Conservation (phyloP, 2,797 vertebrate genomes). For the Mionectes olivaceus region DNA sequence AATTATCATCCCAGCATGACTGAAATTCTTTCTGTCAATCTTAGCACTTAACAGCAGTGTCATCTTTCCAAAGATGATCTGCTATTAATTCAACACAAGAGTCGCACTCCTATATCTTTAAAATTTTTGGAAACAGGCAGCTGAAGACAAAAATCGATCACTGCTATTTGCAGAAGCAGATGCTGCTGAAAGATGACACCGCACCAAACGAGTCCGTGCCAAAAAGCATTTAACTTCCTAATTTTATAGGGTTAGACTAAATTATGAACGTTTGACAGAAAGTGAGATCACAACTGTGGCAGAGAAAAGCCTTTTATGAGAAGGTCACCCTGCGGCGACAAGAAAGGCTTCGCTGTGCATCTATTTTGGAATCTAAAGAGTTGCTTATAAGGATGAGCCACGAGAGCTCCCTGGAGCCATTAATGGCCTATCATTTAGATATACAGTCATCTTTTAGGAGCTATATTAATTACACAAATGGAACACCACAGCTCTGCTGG, state of each 20-base stretch:
- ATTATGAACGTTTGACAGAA: slow-evolving; percentile 32
- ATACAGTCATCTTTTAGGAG: slow-evolving; percentile 44
- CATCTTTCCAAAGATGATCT: slow-evolving; percentile 19
- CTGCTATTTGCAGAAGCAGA: slow-evolving; percentile 36
- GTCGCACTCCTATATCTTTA: not conserved
- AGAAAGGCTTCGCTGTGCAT: not conserved
- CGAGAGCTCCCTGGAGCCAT: slow-evolving; percentile 32
- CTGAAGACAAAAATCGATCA: slow-evolving; percentile 35
- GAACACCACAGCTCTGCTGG: slow-evolving; percentile 44
- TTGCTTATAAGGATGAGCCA: not conserved
- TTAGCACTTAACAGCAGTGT: not conserved
- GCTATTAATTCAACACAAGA: slow-evolving; percentile 40
- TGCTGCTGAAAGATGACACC: slow-evolving; percentile 15
- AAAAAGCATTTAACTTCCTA: slow-evolving; percentile 46
- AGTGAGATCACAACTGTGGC: slow-evolving; percentile 32
- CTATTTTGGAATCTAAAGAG: slow-evolving; percentile 16
- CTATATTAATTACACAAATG: slow-evolving; percentile 72
- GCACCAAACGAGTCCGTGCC: not conserved
- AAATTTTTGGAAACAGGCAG: slow-evolving; percentile 13
- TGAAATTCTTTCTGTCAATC: not conserved
- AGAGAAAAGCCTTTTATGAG: slow-evolving; percentile 5
- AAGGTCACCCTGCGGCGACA: slow-evolving; percentile 43
- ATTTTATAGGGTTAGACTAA: slow-evolving; percentile 34
- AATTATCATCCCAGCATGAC: not conserved
- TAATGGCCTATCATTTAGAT: slow-evolving; percentile 16